These are phyloP conservation scores for Oreochromis tanganicae DNA, from an alignment of 2,113 vertebrate species.

Conservation along the genomic window DNA sequence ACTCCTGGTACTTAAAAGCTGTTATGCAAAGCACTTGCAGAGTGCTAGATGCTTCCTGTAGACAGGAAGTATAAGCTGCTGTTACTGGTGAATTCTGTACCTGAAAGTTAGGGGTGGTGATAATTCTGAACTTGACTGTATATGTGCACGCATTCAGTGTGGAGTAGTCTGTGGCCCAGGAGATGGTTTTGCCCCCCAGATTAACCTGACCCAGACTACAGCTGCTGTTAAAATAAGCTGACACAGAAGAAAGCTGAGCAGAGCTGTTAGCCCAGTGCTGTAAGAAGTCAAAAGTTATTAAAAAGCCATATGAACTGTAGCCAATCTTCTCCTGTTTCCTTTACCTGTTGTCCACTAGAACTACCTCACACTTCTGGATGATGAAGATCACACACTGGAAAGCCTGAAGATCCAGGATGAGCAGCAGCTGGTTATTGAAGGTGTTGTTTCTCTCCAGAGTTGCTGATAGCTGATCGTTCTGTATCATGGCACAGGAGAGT, in stretches of 20 bases:
- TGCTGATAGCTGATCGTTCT: neutral
- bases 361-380: constrained; percentile 94
- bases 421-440: constrained; percentile 97
- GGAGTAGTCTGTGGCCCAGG: neutral
- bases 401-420: constrained; percentile 95
- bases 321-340: neutral
- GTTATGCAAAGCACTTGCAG: neutral
- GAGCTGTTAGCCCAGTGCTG: neutral
- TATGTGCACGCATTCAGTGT: neutral
- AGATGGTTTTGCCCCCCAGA: neutral
- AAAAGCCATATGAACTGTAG: neutral
- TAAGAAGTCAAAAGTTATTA: neutral
- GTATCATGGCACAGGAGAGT: neutral
- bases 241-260: neutral
- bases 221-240: neutral
- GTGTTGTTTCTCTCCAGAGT: constrained; percentile 52
- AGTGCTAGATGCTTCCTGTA: neutral
- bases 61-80: neutral
- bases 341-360: constrained; percentile 71
- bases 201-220: neutral
- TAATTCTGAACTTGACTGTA: neutral
- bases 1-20: neutral
- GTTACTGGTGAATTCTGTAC: neutral
- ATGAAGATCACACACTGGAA: constrained; percentile 95
- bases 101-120: neutral